These are phyloP conservation scores for Rhopalosiphum padi DNA, from an alignment of 1,140 invertebrate species.

Conservation along the genomic window DNA sequence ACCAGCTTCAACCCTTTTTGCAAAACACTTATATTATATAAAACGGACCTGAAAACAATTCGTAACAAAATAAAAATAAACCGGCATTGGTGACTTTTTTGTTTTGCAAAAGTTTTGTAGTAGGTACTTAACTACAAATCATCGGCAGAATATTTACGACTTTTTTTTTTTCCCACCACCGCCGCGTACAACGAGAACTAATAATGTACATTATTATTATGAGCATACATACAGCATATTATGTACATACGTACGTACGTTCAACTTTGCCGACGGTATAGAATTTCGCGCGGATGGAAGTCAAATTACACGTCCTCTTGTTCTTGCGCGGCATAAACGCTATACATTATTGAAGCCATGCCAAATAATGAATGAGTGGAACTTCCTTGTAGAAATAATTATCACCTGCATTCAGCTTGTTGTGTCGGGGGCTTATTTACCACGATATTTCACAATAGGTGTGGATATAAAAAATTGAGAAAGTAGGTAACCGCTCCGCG, in stretches of 20 bases:
- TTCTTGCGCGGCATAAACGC: not conserved
- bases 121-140: not conserved
- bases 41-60: not conserved
- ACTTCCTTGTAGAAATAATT: not conserved
- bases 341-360: slow-evolving; percentile 3
- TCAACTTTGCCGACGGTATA: not conserved
- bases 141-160: slow-evolving; percentile 9
- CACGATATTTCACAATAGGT: not conserved
- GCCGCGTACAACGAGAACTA: not conserved
- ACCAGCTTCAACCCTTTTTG: not conserved
- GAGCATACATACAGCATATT: no score
- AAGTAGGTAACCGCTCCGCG: not conserved
- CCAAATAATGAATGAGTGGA: not conserved
- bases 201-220: not conserved
- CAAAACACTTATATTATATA: not conserved
- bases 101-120: not conserved
- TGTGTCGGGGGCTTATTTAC: not conserved
- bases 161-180: not conserved
- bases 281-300: not conserved
- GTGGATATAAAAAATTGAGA: not conserved
- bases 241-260: not conserved
- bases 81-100: not conserved
- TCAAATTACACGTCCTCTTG: not conserved
- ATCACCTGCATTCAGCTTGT: not conserved
- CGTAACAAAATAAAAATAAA: not conserved